Evolutionary conservation across 1,140 invertebrate genomes (phyloP).

Genomic region (Rhopalosiphum padi): DNA sequence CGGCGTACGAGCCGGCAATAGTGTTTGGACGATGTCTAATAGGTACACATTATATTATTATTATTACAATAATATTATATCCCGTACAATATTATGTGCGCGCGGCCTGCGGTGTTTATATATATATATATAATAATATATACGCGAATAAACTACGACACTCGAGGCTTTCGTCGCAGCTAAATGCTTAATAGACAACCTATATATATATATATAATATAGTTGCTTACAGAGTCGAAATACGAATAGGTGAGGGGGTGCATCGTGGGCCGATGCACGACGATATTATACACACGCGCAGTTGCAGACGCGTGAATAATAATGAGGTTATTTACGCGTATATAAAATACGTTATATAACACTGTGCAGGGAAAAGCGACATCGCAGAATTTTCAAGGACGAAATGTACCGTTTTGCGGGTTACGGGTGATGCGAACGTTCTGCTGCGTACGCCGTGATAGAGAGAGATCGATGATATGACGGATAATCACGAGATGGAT

Average conservation of each 20-base stretch:
- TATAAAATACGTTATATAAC: not conserved
- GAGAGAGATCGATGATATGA: too few species aligned
- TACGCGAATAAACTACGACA: not conserved
- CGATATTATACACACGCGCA: not conserved
- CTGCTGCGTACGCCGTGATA: too few species aligned
- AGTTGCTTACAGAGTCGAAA: not conserved
- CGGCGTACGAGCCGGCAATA: not conserved
- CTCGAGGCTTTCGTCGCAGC: not conserved
- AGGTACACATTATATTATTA: not conserved
- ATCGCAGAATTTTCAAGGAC: too few species aligned
- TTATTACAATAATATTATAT: not conserved
- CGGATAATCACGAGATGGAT: too few species aligned
- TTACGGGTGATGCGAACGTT: too few species aligned
- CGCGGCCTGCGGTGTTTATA: too few species aligned
- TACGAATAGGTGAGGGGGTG: not conserved
- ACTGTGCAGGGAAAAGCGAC: too few species aligned
- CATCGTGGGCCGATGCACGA: not conserved
- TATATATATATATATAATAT: too few species aligned
- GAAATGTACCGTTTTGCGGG: too few species aligned
- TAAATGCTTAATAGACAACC: not conserved
- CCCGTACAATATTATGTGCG: not conserved
- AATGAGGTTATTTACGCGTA: not conserved
- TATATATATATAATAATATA: too few species aligned
- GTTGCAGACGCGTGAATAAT: not conserved
- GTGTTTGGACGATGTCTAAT: conserved; percentile 9